These are phyloP conservation scores for Clistopyga incitator DNA, from an alignment of 2,888 invertebrate genomes.

Conservation along the genomic window DNA sequence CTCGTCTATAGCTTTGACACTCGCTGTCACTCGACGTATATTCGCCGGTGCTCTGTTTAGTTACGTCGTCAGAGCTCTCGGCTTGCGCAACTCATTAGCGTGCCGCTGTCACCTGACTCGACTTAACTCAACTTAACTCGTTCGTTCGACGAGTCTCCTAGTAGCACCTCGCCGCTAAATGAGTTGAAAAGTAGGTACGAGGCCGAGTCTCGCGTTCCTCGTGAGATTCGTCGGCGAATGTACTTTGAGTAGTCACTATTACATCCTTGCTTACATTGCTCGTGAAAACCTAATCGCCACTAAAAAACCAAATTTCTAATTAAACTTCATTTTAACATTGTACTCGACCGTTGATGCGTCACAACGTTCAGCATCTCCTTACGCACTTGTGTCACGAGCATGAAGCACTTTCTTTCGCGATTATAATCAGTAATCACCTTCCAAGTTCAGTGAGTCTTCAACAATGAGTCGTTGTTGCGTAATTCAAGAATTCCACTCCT, in stretches of 20 bases:
- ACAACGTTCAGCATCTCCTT: neutral
- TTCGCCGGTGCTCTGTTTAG: slow-evolving; percentile 29
- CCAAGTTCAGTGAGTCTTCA: slow-evolving; percentile 49
- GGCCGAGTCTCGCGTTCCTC: neutral
- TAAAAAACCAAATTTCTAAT: no score
- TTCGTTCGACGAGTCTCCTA: slow-evolving; percentile 54
- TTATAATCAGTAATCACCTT: neutral
- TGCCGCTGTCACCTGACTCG: slow-evolving; percentile 76
- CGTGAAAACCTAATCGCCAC: no score
- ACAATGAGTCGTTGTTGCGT: slow-evolving; percentile 46
- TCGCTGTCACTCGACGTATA: neutral
- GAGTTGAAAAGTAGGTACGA: slow-evolving; percentile 60
- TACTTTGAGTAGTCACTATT: no score
- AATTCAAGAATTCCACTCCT: slow-evolving; percentile 20
- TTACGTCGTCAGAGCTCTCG: slow-evolving; percentile 53
- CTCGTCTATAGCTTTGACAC: slow-evolving; percentile 5
- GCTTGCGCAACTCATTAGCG: slow-evolving; percentile 78
- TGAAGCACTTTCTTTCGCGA: neutral
- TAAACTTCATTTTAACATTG: no score
- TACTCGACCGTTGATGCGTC: no score
- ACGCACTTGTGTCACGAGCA: neutral
- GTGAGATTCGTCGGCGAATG: neutral
- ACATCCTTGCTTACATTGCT: no score
- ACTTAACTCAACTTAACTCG: slow-evolving; percentile 56
- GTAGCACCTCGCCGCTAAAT: slow-evolving; percentile 63